phyloP scores from a whole-genome alignment of 2,888 invertebrate species.

The Drosophila emarginata region DNA sequence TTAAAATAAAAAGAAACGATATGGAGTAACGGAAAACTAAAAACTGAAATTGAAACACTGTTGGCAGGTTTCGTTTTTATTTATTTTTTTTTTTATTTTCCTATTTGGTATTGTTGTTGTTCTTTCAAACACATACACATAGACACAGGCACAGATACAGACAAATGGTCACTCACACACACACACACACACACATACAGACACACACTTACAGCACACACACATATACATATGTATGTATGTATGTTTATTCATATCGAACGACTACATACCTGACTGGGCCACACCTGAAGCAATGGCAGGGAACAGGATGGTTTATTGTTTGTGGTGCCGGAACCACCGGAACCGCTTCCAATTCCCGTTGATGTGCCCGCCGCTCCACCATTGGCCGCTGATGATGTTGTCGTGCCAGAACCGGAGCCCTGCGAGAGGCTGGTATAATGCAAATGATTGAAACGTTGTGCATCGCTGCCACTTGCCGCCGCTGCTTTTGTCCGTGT shows the following conservation, averaged over 20 bases:
- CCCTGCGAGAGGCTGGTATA: conserved; percentile 76
- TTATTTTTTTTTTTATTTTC: neutral
- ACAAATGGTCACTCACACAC: too few species aligned
- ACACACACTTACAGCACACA: conserved; percentile 7
- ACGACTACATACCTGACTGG: conserved; percentile 83
- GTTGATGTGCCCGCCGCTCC: conserved; percentile 39
- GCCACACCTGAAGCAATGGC: conserved; percentile 87
- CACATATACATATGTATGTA: neutral
- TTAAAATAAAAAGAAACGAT: neutral
- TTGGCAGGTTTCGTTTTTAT: conserved; percentile 25
- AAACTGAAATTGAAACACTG: conserved; percentile 16
- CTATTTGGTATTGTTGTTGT: conserved; percentile 14
- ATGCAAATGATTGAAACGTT: conserved; percentile 80
- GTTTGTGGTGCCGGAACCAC: conserved; percentile 40
- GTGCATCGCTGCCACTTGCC: conserved; percentile 73
- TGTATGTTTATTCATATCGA: neutral
- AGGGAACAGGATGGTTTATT: conserved; percentile 84
- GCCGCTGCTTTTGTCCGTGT: conserved; percentile 78
- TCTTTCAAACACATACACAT: conserved; percentile 13
- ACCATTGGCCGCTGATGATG: conserved; percentile 56
- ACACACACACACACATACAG: conserved; percentile 11
- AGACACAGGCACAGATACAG: too few species aligned
- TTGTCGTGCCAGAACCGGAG: conserved; percentile 64
- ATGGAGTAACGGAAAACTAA: conserved; percentile 9
- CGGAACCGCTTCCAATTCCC: conserved; percentile 28